A percentile compares a stretch with the other conserved stretches of the same genome.
Conservation (phyloP, 2,113 vertebrate genomes). For the Pangasianodon hypophthalmus region DNA sequence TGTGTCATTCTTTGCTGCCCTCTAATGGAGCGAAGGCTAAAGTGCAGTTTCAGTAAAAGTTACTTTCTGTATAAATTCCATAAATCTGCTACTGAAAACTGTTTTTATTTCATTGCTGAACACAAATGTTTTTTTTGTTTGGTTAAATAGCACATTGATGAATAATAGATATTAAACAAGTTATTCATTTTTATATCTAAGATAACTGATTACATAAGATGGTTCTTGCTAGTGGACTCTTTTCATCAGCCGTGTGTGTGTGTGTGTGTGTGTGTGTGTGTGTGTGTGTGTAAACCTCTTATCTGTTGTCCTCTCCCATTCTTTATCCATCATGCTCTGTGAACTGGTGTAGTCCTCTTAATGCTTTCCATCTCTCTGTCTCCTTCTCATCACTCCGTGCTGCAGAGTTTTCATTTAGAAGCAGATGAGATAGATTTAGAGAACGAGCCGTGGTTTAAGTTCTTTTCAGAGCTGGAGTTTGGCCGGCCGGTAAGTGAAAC, state of each 20-base stretch:
- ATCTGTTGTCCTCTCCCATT: conserved; percentile 48
- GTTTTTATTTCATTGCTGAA: background rate
- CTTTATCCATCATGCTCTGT: conserved; percentile 47
- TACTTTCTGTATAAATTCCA: background rate
- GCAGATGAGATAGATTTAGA: conserved; percentile 99
- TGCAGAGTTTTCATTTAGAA: conserved; percentile 88
- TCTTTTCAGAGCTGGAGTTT: conserved; percentile 99
- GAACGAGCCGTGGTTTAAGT: conserved; percentile 99
- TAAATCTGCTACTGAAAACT: background rate
- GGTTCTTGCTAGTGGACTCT: background rate
- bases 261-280: conserved; percentile 4
- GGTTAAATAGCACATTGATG: background rate
- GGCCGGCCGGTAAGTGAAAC: conserved; percentile 91
- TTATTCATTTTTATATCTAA: background rate
- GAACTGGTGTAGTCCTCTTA: conserved; percentile 59
- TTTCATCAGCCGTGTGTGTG: background rate
- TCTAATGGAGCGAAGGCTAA: background rate
- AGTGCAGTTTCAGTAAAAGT: background rate
- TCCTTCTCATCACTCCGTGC: conserved; percentile 65
- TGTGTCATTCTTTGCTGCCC: conserved; percentile 23
- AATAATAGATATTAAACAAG: background rate
- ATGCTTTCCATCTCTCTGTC: conserved; percentile 59
- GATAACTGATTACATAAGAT: background rate
- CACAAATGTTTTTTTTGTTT: background rate
- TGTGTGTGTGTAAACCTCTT: conserved; percentile 8